Base-by-base conservation (phyloP, 2,888 invertebrate genomes). In the Drosophila longiperda region DNA sequence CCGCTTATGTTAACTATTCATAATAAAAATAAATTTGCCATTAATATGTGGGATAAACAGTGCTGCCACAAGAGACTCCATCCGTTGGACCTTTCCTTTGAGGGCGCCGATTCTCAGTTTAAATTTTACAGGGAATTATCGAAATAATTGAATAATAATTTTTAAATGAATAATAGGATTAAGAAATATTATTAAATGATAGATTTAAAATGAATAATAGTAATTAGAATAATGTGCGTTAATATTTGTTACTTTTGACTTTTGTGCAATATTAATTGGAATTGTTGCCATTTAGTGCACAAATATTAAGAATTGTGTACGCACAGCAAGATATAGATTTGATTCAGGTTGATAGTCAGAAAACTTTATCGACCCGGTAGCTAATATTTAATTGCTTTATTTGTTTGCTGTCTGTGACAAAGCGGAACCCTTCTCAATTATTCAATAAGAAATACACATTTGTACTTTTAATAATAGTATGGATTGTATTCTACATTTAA, bases 301-400 rank as follows among this genome's bases (percentile, higher is more conserved):
- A n/a, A n/a, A 17, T 17, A 17, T 9, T 17, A 38, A 2, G 8
- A 17, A 20, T 42, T 20, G 20, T 20, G 12, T 20, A 7, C 12
- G 12, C 42, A 42, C 20, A 45, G 12, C 3, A 3, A 20, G 12
- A 7, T 3, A 15, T 15, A 7, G 20, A 15, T 20, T 34, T n/a
- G 12, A 59, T 36, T 15, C 17, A 17, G 32, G 23, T 23, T 29
- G 36, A 7, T n/a, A 17, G 17, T n/a, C 12, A 5, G n/a, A 32
- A 45, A 34, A 38, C 11, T 9, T 38, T 48, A 23, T 23, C 17
- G 48, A 38, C 48, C 6, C 54, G n/a, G 12, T 38, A 17, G 7
- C 11, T 40, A 26, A 20, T 26, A 53, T 6, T 17, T 73, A 66
- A 72, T 72, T 65, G 73, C 72, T 72, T 65, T 65, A 72, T 72